Evolutionary conservation across 2,113 vertebrate species (phyloP).

Genomic region (Bostrychus sinensis): DNA sequence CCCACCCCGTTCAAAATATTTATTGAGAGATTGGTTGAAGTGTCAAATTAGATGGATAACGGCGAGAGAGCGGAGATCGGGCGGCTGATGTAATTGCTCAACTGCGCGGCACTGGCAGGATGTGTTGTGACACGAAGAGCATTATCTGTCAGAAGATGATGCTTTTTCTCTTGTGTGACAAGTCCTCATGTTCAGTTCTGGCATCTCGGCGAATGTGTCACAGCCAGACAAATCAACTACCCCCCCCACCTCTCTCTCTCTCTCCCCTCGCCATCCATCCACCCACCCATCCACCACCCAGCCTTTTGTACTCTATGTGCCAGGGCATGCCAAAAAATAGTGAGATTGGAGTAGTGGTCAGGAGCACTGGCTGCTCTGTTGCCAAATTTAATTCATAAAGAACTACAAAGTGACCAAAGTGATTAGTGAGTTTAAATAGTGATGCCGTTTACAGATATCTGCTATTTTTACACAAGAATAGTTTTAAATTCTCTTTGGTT

Average conservation of each 20-base stretch:
- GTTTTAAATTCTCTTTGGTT: no score
- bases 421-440: no score
- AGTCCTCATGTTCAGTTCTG: conserved; percentile 46
- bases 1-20: conserved; percentile 19
- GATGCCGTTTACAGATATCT: no score
- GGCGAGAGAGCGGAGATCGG: conserved; percentile 11
- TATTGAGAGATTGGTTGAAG: conserved; percentile 14
- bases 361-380: background rate
- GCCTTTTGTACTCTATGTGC: background rate
- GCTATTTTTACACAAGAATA: no score
- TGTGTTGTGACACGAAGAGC: conserved; percentile 60
- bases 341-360: background rate
- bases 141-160: conserved; percentile 55
- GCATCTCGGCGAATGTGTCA: conserved; percentile 57
- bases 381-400: background rate
- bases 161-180: conserved; percentile 49
- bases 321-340: background rate
- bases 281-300: background rate
- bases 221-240: conserved; percentile 27
- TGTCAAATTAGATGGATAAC: conserved; percentile 23
- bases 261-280: background rate
- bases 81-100: conserved; percentile 31
- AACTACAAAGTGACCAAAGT: no score
- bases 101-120: conserved; percentile 19
- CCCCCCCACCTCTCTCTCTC: background rate